Conservation (phyloP, 37 sponge, comb jelly and placozoan species). For the Beroe ovata region DNA sequence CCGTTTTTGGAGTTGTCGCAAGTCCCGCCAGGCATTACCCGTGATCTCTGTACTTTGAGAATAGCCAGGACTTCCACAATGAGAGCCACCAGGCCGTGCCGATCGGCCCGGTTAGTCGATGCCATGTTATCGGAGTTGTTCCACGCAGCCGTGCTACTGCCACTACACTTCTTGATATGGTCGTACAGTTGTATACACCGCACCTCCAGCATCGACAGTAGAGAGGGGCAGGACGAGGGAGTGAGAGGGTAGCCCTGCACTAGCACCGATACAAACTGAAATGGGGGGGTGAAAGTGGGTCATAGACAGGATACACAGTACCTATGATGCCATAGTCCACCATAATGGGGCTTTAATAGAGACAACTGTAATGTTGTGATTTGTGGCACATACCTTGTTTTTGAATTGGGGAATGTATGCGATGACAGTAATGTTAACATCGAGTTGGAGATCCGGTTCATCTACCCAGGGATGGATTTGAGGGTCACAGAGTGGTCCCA, state of each 20-base stretch:
- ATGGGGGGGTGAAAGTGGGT: not conserved
- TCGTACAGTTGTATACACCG: conserved; percentile 10
- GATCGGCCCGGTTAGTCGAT: not conserved
- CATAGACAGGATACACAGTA: no score
- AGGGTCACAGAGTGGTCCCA: not conserved
- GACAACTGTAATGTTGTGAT: no score
- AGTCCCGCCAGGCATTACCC: not conserved
- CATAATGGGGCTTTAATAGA: no score
- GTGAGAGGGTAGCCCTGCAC: conserved; percentile 49
- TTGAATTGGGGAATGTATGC: conserved; percentile 63
- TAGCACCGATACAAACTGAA: conserved; percentile 54
- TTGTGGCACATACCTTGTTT: no score
- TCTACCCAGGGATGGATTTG: conserved; percentile 52
- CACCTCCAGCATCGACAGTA: not conserved
- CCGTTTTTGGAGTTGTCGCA: conserved; percentile 31
- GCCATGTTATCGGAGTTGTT: not conserved
- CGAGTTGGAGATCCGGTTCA: not conserved
- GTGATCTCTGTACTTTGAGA: conserved; percentile 26
- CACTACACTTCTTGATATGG: conserved; percentile 18
- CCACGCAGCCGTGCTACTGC: not conserved
- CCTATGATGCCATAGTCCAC: no score
- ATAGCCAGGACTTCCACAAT: conserved; percentile 22
- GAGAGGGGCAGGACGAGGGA: not conserved
- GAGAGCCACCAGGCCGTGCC: conserved; percentile 10
- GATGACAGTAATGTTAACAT: conserved; percentile 24